phyloP scores from a whole-genome alignment of 2,888 invertebrate species.

The Platynereis dumerilii region DNA sequence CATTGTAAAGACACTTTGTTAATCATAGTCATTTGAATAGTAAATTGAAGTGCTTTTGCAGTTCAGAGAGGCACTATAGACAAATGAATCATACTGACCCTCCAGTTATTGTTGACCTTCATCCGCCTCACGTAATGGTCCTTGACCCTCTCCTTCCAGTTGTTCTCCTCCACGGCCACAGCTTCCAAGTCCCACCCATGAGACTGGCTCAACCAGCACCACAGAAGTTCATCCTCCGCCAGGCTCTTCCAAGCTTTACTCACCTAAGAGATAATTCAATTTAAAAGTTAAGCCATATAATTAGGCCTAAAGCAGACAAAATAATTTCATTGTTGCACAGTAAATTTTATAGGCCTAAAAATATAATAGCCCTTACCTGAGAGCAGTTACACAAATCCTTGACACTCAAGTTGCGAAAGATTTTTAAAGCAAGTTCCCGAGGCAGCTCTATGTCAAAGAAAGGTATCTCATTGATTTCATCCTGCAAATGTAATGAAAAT shows the following conservation, averaged over 20 bases:
- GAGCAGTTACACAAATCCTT: constrained; percentile 51
- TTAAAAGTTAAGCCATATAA: background rate
- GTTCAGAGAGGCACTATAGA: no score
- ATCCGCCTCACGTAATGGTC: constrained; percentile 43
- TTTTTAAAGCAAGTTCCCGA: constrained; percentile 57
- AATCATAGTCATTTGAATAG: no score
- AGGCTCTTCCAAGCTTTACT: constrained; percentile 56
- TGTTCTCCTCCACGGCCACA: constrained; percentile 39
- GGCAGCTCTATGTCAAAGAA: constrained; percentile 58
- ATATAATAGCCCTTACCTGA: constrained; percentile 22
- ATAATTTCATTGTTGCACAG: background rate
- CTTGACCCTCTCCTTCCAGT: constrained; percentile 53
- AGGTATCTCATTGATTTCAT: constrained; percentile 46
- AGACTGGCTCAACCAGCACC: constrained; percentile 51
- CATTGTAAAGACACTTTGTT: no score
- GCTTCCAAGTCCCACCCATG: constrained; percentile 44
- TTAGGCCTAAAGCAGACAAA: background rate
- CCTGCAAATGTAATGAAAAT: constrained; percentile 20
- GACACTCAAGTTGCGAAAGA: constrained; percentile 52
- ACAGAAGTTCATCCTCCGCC: constrained; percentile 59
- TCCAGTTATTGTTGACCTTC: constrained; percentile 52
- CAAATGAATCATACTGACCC: constrained; percentile 50
- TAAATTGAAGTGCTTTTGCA: no score
- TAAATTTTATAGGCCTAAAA: background rate
- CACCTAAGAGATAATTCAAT: constrained; percentile 43